Percentiles rank a stretch among this genome's conserved stretches.
Evolutionary conservation across 2,113 vertebrate genomes (phyloP).

Genomic region (Ammodytes dubius): DNA sequence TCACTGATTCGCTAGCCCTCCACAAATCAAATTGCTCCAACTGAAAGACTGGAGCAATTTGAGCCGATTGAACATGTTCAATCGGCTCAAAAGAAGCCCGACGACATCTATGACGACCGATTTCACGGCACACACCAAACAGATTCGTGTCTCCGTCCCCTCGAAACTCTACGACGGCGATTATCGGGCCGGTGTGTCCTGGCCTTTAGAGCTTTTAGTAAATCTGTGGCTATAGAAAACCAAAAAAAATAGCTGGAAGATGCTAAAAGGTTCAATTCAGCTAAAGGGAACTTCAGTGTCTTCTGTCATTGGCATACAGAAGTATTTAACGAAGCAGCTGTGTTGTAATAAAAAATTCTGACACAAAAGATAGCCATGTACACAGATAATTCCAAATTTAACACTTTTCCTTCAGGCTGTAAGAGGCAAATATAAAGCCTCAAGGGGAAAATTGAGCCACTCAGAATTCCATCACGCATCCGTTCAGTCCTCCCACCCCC

Average conservation of each 20-base stretch:
- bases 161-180: no score
- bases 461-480: constrained; percentile 30
- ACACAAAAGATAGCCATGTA: constrained; percentile 19
- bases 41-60: no score
- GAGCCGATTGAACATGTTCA: no score
- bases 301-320: neutral
- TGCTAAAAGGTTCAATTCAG: neutral
- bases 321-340: neutral
- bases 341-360: constrained; percentile 21
- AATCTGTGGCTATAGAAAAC: neutral
- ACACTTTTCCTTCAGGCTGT: constrained; percentile 47
- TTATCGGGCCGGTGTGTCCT: no score
- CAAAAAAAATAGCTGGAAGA: neutral
- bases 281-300: neutral
- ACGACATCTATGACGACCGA: no score
- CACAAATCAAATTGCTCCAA: no score
- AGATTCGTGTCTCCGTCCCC: no score
- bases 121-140: no score
- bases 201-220: no score
- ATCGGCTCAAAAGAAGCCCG: no score
- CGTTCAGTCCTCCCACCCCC: constrained; percentile 34
- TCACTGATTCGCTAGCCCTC: no score
- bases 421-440: constrained; percentile 53
- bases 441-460: constrained; percentile 50
- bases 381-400: constrained; percentile 52